Evolutionary conservation across 2,113 vertebrate genomes (phyloP), one percentile per base, ranked within the genome.

Genomic region (Corythornis madagascariensis): DNA sequence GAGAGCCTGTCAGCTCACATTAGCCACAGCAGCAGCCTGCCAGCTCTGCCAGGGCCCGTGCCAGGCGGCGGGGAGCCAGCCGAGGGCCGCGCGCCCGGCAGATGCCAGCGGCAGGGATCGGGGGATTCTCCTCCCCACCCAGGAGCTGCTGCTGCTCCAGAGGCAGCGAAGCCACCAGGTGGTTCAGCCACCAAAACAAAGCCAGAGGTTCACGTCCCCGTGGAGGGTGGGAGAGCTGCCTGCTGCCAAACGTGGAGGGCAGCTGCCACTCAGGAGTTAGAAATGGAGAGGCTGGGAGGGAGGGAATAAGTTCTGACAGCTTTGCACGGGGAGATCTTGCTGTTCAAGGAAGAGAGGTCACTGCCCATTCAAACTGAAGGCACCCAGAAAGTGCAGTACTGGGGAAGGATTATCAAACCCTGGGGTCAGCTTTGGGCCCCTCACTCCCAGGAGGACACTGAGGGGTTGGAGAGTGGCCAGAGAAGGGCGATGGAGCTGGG

Each of bases 61-160:
- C 89, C 95, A 92, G 90, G 71, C 79, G 35, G 56, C 47, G 22
- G 80, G 79, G 76, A 63, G 77, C 24, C 57, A 6, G 95, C 91
- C 93, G 74, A 53, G 67, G 89, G 91, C 12, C 19, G 1, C 4
- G 55, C 1, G 71, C 74, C 75, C 15, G 38, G 31, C 91, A 71
- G 81, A 83, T 75, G 77, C 93, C 88, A 89, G 89, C 9, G 25
- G 56, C 70, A 83, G 63, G 25, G 40, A 82, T 25, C 21, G 9
- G 11, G 24, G 53, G 50, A 29, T 69, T 4, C 14, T 33, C 61
- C 56, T 11, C 65, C 47, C 31, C 2, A 55, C 47, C 82, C 0
- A 21, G 71, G 24, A 19, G 3, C 0, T 0, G 43, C 82, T 28
- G 16, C 48, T 65, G 4, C 2, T 2, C 48, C 65, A 70, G 43